Evolutionary conservation across 1,140 invertebrate species (phyloP), one percentile per base, ranked within the genome.

Genomic region (Lanistes nyassanus): DNA sequence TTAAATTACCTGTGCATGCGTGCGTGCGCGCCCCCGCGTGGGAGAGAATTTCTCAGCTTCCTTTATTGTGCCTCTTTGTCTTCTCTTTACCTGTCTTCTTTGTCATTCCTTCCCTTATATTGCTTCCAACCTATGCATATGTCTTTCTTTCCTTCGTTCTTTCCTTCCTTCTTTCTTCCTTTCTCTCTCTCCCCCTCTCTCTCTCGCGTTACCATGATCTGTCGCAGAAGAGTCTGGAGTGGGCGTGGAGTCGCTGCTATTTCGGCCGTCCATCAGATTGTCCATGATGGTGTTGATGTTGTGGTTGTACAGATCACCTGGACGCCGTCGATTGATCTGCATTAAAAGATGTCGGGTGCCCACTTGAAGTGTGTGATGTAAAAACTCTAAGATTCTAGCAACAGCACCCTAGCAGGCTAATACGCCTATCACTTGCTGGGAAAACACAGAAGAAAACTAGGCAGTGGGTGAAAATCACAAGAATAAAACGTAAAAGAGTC

Each of bases 221-320:
- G 13, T 23, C 5, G 34, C 29, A 9, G 65, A n/a, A 5, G 65
- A 9, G 11, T 37, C 34, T 5, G 34, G 29, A 13, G 65, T 37
- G 23, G 65, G 65, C 5, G 65, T 29, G 16, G 34, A 21, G 9
- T 70, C 56, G 34, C 21, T 47, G 29, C 65, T 74, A 16, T 67
- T 76, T 0, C 80, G 62, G 47, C 81, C 79, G 23, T 80, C 80
- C 79, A 83, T 83, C 37, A 86, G 68, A 58, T 81, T 81, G 29
- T 84, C 80, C 47, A 84, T 84, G 68, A 84, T 81, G 42, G 82
- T 82, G 60, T 84, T 79, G 13, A 84, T 80, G 62, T 86, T 82
- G 68, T 81, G 79, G 42, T 82, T 79, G 73, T 84, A 86, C 34
- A 86, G 77, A 72, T 86, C 84, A 31, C 81, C 81, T n/a, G 85